phyloP scores from a whole-genome alignment of 1,140 invertebrate genomes.

The Tetramorium alpestre region DNA sequence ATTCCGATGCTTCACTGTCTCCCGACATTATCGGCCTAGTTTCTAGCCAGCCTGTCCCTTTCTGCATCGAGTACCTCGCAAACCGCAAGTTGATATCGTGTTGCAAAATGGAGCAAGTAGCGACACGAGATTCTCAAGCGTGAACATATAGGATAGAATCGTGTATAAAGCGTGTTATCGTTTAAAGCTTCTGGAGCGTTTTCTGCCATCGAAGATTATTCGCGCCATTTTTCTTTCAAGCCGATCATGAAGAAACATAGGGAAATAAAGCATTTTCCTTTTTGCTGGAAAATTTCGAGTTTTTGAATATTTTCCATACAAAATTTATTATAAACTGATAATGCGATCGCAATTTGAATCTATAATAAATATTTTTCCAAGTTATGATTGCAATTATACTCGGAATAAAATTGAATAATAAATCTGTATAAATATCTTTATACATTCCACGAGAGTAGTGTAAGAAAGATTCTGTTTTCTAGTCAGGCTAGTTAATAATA shows the following conservation, averaged over 20 bases:
- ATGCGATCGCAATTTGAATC: background rate
- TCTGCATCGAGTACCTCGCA: slow-evolving; percentile 36
- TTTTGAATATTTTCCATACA: background rate
- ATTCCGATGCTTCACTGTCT: slow-evolving; percentile 13
- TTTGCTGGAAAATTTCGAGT: slow-evolving; percentile 3
- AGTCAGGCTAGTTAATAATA: background rate
- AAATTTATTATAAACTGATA: too few species aligned
- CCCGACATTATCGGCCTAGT: slow-evolving; percentile 55
- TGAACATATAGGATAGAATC: slow-evolving; percentile 22
- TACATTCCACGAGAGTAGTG: background rate
- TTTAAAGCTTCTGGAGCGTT: slow-evolving; percentile 32
- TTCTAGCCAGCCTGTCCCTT: slow-evolving; percentile 38
- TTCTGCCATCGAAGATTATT: slow-evolving; percentile 11
- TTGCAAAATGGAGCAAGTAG: slow-evolving; percentile 52
- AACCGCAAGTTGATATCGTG: slow-evolving; percentile 48
- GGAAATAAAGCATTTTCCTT: background rate
- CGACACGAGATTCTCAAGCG: slow-evolving; percentile 49
- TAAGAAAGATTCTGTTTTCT: background rate
- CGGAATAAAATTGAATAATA: background rate
- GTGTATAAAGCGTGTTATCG: slow-evolving; percentile 31
- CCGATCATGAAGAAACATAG: background rate
- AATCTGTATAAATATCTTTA: background rate
- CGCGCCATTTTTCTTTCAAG: background rate
- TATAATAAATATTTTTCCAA: background rate
- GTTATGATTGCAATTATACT: background rate